phyloP scores from a whole-genome alignment of 2,797 vertebrate species.

The Acipenser ruthenus region DNA sequence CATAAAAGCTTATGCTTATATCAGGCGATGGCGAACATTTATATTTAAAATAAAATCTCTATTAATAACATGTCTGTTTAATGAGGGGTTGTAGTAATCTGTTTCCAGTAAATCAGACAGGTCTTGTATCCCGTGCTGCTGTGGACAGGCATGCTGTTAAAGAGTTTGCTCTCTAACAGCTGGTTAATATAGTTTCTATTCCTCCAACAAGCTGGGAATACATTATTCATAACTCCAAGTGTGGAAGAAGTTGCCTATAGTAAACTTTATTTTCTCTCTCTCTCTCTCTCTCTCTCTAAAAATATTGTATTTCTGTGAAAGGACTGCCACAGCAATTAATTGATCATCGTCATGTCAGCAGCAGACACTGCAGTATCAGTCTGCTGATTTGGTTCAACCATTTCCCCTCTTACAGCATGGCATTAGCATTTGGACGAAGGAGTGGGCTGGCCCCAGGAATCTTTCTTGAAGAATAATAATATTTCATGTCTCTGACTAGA shows the following conservation, averaged over 20 bases:
- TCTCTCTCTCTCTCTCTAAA: conserved; percentile 26
- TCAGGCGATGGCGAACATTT: conserved; percentile 15
- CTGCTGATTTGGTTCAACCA: conserved; percentile 33
- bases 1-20: not conserved
- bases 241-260: conserved; percentile 58
- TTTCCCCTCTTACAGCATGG: conserved; percentile 23
- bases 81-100: conserved; percentile 30
- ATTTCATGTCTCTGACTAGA: no score
- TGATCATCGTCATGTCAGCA: conserved; percentile 45
- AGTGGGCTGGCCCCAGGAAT: conserved; percentile 18
- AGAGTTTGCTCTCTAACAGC: conserved; percentile 38
- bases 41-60: conserved; percentile 41
- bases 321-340: conserved; percentile 52
- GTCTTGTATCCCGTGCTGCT: conserved; percentile 13
- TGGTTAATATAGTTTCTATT: conserved; percentile 62
- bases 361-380: conserved; percentile 17
- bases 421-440: conserved; percentile 15
- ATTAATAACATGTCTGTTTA: conserved; percentile 42
- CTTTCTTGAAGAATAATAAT: not conserved
- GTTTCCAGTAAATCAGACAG: conserved; percentile 18
- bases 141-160: conserved; percentile 36
- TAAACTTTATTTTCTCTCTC: conserved; percentile 48
- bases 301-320: conserved; percentile 49
- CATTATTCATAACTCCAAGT: conserved; percentile 64
- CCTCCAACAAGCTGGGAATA: conserved; percentile 52